Base-by-base conservation (phyloP, 1,140 invertebrate genomes). In the Campodea augens region DNA sequence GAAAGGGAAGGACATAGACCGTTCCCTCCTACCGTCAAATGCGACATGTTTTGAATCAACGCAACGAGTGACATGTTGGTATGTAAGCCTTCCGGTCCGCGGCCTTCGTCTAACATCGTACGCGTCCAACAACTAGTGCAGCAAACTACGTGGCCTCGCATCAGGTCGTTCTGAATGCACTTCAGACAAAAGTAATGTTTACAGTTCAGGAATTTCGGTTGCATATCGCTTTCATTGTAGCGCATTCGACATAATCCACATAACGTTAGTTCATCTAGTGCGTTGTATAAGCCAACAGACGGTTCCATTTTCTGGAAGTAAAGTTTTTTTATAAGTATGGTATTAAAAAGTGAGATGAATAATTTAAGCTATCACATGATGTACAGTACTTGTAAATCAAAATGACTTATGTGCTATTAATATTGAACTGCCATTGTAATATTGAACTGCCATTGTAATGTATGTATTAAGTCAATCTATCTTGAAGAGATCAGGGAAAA, bases 121-220 rank as follows among this genome's bases (percentile, higher is more conserved):
- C 67, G 67, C 55, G 77, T 77, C 71, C 72, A 77, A 54, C 73
- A 79, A 53, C 77, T 70, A 15, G 71, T 66, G 52, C 79, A 81
- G 52, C 71, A 71, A 39, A 79, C 60, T 50, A 76, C 73, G 39
- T 68, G 65, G 25, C 69, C 74, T 52, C 71, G 74, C 43, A 68
- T 64, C 51, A 77, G 62, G 50, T 70, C 70, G 45, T 70, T 69
- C 44, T 73, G 70, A 53, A 78, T 70, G 59, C 81, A 84, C 45
- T 73, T 70, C 49, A 79, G 64, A 55, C 81, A 84, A 59, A 79
- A 78, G 56, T 74, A 74, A 57, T 83, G 80, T 55, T 76, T 77
- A 64, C 79, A 83, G 38, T 68, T 69, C 41, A 84, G 67, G 57
- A 78, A 64, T 58, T 81, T 82, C 36, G 80, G 80, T 48, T 70